phyloP scores from a whole-genome alignment of 2,888 invertebrate genomes.

The Myopa testacea region DNA sequence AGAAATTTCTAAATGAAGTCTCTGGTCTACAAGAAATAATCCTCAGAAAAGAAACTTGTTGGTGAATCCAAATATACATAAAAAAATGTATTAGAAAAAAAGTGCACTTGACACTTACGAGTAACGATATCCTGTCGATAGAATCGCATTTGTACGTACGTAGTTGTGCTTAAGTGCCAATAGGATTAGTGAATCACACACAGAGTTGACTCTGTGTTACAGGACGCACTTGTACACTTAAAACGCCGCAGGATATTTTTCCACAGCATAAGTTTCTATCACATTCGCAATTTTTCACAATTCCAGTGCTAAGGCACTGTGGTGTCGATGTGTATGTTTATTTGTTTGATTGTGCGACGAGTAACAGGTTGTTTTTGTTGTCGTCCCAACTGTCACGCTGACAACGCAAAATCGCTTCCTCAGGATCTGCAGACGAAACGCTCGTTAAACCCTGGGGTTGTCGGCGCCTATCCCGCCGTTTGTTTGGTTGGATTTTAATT shows the following conservation, averaged over 20 bases:
- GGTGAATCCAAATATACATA: too few relatives aligned
- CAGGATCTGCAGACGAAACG: slow-evolving; percentile 26
- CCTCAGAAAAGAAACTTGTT: too few relatives aligned
- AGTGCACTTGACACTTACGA: neutral
- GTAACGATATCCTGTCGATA: neutral
- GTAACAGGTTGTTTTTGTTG: neutral
- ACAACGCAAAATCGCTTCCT: slow-evolving; percentile 31
- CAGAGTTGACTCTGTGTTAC: neutral
- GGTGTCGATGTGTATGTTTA: neutral
- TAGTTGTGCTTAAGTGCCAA: slow-evolving; percentile 16
- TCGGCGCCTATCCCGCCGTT: slow-evolving; percentile 46
- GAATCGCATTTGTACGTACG: neutral
- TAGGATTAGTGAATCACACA: slow-evolving; percentile 18
- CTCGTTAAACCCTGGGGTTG: slow-evolving; percentile 42
- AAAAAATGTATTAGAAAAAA: neutral
- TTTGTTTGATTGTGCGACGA: slow-evolving; percentile 3
- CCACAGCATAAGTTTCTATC: neutral
- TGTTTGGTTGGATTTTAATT: slow-evolving; percentile 45
- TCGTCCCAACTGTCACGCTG: slow-evolving; percentile 29
- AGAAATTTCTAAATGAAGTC: too few relatives aligned
- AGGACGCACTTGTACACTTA: slow-evolving; percentile 10
- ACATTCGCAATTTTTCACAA: slow-evolving; percentile 35
- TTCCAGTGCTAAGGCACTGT: slow-evolving; percentile 5
- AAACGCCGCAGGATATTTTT: slow-evolving; percentile 4
- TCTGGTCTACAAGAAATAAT: too few relatives aligned